These are phyloP conservation scores for Eciton burchellii DNA, from an alignment of 1,140 invertebrate species.

Conservation along the genomic window DNA sequence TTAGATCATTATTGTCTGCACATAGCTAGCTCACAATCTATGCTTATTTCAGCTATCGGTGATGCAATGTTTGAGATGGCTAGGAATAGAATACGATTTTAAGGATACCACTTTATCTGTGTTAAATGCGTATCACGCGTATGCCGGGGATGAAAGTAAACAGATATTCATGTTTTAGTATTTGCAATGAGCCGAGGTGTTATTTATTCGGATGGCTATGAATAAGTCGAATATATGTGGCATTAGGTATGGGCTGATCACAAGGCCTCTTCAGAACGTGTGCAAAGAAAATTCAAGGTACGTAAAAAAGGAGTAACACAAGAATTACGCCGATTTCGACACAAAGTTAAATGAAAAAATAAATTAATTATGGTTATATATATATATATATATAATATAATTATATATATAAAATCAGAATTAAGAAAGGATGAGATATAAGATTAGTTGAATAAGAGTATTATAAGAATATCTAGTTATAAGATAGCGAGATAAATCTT, in stretches of 20 bases:
- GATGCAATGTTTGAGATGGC: slow-evolving; percentile 1
- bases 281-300: slow-evolving; percentile 46
- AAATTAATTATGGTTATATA: background rate
- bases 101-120: slow-evolving; percentile 60
- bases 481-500: background rate
- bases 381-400: too few species aligned
- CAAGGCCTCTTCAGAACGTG: slow-evolving; percentile 41
- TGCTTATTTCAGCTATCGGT: slow-evolving; percentile 47
- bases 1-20: slow-evolving; percentile 26
- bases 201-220: slow-evolving; percentile 51
- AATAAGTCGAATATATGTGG: slow-evolving; percentile 59
- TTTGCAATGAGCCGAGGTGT: slow-evolving; percentile 31
- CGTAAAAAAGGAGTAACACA: background rate
- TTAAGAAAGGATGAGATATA: slow-evolving; percentile 32
- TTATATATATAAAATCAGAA: too few species aligned
- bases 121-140: slow-evolving; percentile 44
- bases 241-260: slow-evolving; percentile 64
- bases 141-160: slow-evolving; percentile 32
- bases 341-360: slow-evolving; percentile 34
- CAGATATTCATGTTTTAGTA: slow-evolving; percentile 33
- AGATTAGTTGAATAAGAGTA: slow-evolving; percentile 53
- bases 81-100: slow-evolving; percentile 37
- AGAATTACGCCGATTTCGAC: slow-evolving; percentile 34
- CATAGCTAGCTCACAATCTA: slow-evolving; percentile 47
- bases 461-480: slow-evolving; percentile 23